Percentiles rank a stretch among this genome's conserved stretches.
phyloP scores from a whole-genome alignment of 2,888 invertebrate species.

The Melangyna quadrimaculata region DNA sequence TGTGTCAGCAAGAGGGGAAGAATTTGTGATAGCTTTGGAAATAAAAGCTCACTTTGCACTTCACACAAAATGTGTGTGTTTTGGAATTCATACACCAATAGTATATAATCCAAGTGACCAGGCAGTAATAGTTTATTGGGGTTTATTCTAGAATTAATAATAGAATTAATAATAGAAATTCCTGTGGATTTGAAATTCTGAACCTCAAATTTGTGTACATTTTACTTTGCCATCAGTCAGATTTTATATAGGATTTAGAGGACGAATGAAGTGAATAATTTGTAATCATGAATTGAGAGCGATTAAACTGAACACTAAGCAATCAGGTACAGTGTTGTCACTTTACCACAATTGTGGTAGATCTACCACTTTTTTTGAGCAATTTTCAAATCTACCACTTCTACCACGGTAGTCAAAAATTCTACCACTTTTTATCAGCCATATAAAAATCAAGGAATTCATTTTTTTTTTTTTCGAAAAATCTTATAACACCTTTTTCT shows the following conservation, averaged over 20 bases:
- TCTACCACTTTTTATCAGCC: too few species aligned
- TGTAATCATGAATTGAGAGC: background rate
- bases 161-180: background rate
- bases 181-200: background rate
- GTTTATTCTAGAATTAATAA: background rate
- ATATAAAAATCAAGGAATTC: too few species aligned
- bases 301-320: background rate
- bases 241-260: background rate
- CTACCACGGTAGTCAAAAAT: too few species aligned
- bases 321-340: too few species aligned
- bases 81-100: background rate
- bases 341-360: too few species aligned
- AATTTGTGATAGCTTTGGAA: background rate
- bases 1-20: background rate
- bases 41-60: constrained; percentile 16
- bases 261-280: background rate
- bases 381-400: too few species aligned
- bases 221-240: background rate
- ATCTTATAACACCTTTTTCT: too few species aligned
- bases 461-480: too few species aligned
- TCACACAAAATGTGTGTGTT: background rate
- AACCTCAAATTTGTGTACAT: background rate
- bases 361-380: too few species aligned
- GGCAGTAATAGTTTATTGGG: background rate
- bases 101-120: background rate